Evolutionary conservation across 2,888 invertebrate species (phyloP), one percentile per base, ranked within the genome.

Genomic region (Neelides folsomi): DNA sequence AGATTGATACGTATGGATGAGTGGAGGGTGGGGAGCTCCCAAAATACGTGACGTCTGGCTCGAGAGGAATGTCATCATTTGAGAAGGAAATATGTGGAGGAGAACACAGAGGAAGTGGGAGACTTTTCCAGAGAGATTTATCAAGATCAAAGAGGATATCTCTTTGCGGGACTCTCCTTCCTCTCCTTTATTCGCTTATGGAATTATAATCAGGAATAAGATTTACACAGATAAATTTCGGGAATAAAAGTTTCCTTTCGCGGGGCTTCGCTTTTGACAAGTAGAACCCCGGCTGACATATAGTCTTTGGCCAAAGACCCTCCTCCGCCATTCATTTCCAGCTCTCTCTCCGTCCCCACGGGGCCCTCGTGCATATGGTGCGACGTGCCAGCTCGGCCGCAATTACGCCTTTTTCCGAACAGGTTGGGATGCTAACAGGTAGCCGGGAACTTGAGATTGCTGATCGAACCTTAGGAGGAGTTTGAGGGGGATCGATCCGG

Each of bases 91-190:
- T 49, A 49, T 49, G 49, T 45, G 45, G 35, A 43, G 16, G 38
- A 6, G 42, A 19, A 15, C 18, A 15, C 9, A 42, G 42, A 42
- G 43, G 19, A 36, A 43, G 41, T 20, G 34, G 18, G 51, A 51
- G 56, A 56, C 50, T 53, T 54, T 57, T 57, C 57, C 43, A 48
- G 49, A 56, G 55, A 60, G 60, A 60, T 60, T 60, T 60, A 60
- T 60, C 60, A 60, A 60, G 60, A 60, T 60, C 60, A 60, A 60
- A 60, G 60, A 60, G 55, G 56, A 59, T 59, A 57, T 59, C 52
- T 59, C 59, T 59, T 59, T 59, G 56, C 57, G 56, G 47, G 52
- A 56, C 57, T 56, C 34, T 55, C 52, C 54, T 53, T 58, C 52
- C 57, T 56, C 54, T 41, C 53, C 55, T 53, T 59, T 58, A 60